Percentiles rank a stretch among this genome's conserved stretches.
These are phyloP conservation scores for Chrysolina americana DNA, from an alignment of 2,888 invertebrate genomes.

Conservation along the genomic window DNA sequence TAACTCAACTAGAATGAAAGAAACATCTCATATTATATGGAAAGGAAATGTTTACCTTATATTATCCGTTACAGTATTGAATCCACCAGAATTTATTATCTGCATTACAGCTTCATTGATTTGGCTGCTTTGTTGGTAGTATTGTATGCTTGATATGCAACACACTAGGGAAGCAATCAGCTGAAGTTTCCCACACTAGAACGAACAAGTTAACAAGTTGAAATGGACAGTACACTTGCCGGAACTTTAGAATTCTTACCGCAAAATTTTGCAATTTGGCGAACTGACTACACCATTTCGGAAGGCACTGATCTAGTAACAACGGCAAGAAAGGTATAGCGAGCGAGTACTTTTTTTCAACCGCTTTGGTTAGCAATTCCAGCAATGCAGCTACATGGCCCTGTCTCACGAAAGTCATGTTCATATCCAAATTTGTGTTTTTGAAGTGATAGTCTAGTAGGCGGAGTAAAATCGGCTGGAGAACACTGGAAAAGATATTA, in stretches of 20 bases:
- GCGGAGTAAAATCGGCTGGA: constrained; percentile 73
- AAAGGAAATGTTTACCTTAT: constrained; percentile 59
- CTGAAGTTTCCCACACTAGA: constrained; percentile 67
- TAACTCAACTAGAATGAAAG: not conserved
- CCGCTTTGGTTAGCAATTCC: constrained; percentile 48
- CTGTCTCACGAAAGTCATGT: constrained; percentile 71
- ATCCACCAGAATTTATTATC: constrained; percentile 70
- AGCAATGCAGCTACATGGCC: constrained; percentile 73
- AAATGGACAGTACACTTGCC: not conserved
- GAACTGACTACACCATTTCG: constrained; percentile 72
- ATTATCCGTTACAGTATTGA: constrained; percentile 68
- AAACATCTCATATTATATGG: not conserved
- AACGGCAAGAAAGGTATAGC: constrained; percentile 51
- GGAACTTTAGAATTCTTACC: constrained; percentile 55
- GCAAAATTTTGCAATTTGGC: constrained; percentile 66
- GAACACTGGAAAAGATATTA: constrained; percentile 61
- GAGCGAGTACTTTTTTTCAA: constrained; percentile 47
- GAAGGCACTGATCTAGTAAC: constrained; percentile 65
- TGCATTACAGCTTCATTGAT: constrained; percentile 56
- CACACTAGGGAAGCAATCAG: constrained; percentile 62
- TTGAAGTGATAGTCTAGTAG: constrained; percentile 75
- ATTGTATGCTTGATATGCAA: constrained; percentile 53
- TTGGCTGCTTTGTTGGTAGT: constrained; percentile 46
- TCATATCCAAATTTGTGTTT: constrained; percentile 71
- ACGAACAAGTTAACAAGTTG: constrained; percentile 36